These are phyloP conservation scores for Drosophila nr. perissopoda DNA, from an alignment of 2,888 invertebrate species.

Conservation along the genomic window DNA sequence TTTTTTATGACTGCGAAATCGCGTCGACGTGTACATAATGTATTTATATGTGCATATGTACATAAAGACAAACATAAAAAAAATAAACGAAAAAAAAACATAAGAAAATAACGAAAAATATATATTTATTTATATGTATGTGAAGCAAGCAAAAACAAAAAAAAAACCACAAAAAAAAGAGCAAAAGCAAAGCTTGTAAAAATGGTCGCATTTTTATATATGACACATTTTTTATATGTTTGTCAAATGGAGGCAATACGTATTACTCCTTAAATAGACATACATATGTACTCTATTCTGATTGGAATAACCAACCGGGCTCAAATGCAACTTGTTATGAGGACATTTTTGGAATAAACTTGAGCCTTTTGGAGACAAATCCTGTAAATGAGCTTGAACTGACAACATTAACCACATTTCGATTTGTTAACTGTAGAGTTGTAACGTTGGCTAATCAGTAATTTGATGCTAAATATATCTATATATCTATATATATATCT, in stretches of 20 bases:
- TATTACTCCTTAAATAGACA: neutral
- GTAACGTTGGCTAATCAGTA: too few relatives aligned
- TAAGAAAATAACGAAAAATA: constrained; percentile 13
- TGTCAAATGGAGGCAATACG: neutral
- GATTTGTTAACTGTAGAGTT: neutral
- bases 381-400: neutral
- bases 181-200: constrained; percentile 4
- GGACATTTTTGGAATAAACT: neutral
- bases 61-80: constrained; percentile 5
- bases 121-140: neutral
- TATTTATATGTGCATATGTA: constrained; percentile 18
- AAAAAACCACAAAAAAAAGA: neutral
- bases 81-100: neutral
- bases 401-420: neutral
- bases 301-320: neutral
- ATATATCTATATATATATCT: too few relatives aligned
- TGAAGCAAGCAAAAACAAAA: neutral
- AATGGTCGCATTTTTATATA: neutral
- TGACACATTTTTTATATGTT: neutral
- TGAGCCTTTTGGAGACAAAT: neutral
- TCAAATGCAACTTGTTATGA: neutral
- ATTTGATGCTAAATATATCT: neutral
- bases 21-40: constrained; percentile 37
- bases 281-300: neutral
- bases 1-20: constrained; percentile 22